Evolutionary conservation across 2,797 vertebrate genomes (phyloP), one percentile per base, ranked within the genome.

Genomic region (Ispidina lecontei): DNA sequence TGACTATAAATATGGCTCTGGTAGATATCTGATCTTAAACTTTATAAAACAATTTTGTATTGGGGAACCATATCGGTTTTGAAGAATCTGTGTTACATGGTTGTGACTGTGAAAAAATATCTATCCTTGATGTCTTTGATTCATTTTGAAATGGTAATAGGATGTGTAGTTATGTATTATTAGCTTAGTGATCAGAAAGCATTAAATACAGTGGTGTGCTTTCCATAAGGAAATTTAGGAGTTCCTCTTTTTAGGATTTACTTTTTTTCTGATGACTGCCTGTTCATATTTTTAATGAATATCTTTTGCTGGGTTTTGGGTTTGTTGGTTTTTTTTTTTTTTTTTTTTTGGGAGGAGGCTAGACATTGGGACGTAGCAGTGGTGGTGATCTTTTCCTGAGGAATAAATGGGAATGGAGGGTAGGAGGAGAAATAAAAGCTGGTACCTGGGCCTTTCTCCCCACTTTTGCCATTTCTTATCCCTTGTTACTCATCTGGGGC

Each of bases 11-110:
- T 98, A 96, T 80, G 83, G 87, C 84, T 98, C 84, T 93, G 69
- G 90, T 84, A 90, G 97, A 97, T 98, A 98, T 98, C 98, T 98
- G 98, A 98, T 98, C 92, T 96, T 96, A 97, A 98, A 98, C 96
- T 97, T 97, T 94, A 97, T 96, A 85, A 96, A 97, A 91, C 94
- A 97, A 97, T 98, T 97, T 97, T 97, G 44, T 97, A 81, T 93
- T 96, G 93, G 79, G 37, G 62, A 88, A 93, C 84, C 59, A 22
- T 93, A 96, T 97, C 92, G 65, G 0, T 96, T 96, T 91, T 95
- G 84, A 97, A 94, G 86, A 95, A 96, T 91, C 84, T 95, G 58
- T 95, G 89, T 90, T 56, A 87, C 44, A 41, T 64, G 89, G 64
- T 78, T 93, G 63, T 90, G 92, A 82, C 95, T 87, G 65, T 29